Base-by-base conservation (phyloP, 2,113 vertebrate species). In the Sialia sialis region DNA sequence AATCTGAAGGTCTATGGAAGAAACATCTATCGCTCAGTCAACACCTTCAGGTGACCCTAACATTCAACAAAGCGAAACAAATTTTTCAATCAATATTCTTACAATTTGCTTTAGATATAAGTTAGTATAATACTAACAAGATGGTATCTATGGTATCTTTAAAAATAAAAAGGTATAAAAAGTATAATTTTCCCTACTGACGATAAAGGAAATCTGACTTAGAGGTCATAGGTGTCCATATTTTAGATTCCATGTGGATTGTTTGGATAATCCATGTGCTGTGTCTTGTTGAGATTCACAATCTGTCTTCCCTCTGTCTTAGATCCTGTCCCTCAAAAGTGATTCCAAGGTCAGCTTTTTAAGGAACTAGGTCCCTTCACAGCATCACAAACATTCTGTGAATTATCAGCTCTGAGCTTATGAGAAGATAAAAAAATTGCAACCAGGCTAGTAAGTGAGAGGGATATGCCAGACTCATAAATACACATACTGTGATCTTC, bases 401-500 rank as follows among this genome's bases (percentile, higher is more conserved):
- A 93, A 83, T 92, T 95, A 92, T 83, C 72, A 93, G 51, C 67
- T 94, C 51, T 74, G 55, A 91, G 64, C 18, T 92, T 95, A 83
- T 43, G 74, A 93, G 55, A 75, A 90, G 77, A 79, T 54, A 56
- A 93, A 90, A 91, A 94, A 94, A 74, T 56, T 91, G 23, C 32
- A 85, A 73, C 14, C 13, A 80, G 29, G 32, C 66, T 59, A 89
- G 70, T 76, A 81, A 92, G 59, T 56, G 34, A 89, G 77, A 89
- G 29, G 30, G 75, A 66, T 82, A 94, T 93, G 87, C 84, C 93
- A 97, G 81, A 56, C 66, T 93, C 92, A 93, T 90, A 94, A 97
- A 78, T 84, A 87, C 74, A 84, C 84, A 84, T 62, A 94, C 95
- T 94, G 93, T 92, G 84, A 96, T 92, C 81, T 94, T 95, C 91